Evolutionary conservation across 1,140 invertebrate species (phyloP).

Genomic region (Tetragonula clypearis): DNA sequence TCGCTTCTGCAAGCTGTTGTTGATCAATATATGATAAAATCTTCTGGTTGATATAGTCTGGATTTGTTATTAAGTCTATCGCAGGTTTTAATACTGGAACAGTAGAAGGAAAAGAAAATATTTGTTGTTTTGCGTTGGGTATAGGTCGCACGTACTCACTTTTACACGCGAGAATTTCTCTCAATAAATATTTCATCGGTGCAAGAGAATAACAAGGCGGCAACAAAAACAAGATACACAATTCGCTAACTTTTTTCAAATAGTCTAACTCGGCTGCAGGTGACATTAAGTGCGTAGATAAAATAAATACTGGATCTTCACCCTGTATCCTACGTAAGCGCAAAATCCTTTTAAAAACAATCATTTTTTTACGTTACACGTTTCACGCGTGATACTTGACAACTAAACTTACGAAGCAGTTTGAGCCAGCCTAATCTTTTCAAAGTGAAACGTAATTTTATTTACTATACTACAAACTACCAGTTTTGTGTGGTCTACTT

Average conservation of each 20-base stretch:
- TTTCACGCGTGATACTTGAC: neutral
- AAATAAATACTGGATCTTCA: constrained; percentile 87
- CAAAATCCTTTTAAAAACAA: constrained; percentile 53
- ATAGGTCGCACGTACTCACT: constrained; percentile 82
- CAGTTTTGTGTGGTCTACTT: constrained; percentile 91
- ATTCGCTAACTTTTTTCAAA: constrained; percentile 90
- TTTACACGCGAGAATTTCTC: constrained; percentile 92
- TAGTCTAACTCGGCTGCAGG: constrained; percentile 90
- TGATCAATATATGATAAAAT: constrained; percentile 91
- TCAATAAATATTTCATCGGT: constrained; percentile 89
- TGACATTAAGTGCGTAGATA: constrained; percentile 89
- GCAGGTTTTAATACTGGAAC: constrained; percentile 90
- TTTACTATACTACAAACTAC: constrained; percentile 91
- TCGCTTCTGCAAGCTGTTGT: constrained; percentile 88
- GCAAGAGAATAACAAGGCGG: constrained; percentile 90
- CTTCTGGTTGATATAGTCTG: constrained; percentile 95
- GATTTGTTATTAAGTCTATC: constrained; percentile 92
- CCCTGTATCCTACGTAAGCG: constrained; percentile 81
- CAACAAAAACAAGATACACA: constrained; percentile 90
- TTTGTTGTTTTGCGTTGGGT: neutral
- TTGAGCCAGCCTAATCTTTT: constrained; percentile 90
- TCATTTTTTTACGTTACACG: constrained; percentile 11
- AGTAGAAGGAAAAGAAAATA: neutral
- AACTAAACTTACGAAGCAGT: constrained; percentile 85
- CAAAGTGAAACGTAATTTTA: constrained; percentile 92